Conservation (phyloP, 23 tunicate genomes). For the Styela clava region DNA sequence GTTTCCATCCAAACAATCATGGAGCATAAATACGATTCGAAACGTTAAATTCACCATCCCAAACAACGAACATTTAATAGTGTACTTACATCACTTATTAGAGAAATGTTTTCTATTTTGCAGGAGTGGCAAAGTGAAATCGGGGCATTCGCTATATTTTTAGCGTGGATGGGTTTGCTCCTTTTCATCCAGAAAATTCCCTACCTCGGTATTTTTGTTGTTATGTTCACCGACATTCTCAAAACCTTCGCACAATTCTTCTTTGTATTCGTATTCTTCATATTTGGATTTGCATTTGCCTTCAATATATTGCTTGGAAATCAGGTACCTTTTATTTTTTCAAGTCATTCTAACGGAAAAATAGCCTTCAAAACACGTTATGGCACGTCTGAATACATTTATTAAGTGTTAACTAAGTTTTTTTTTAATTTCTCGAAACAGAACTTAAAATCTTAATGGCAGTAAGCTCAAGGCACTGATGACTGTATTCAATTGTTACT, state of each 20-base stretch:
- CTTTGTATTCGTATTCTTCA: conserved; percentile 84
- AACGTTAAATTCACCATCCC: no score
- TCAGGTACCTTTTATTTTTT: conserved; percentile 40
- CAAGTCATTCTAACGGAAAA: not conserved
- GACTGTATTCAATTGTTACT: no score
- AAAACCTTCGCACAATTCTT: conserved; percentile 91
- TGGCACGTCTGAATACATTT: no score
- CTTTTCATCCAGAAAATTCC: conserved; percentile 97
- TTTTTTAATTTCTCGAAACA: no score
- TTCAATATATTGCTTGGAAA: conserved; percentile 88
- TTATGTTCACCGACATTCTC: conserved; percentile 95
- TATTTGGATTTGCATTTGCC: conserved; percentile 94
- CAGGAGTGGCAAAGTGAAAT: conserved; percentile 97
- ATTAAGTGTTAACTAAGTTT: no score
- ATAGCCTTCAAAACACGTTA: no score
- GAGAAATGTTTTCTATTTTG: not conserved
- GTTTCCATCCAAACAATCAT: no score
- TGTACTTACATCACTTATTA: no score
- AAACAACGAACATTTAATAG: no score
- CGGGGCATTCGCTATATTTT: conserved; percentile 92
- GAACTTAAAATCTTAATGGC: no score
- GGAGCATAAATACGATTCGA: no score
- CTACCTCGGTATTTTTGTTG: conserved; percentile 84
- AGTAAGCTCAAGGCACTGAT: no score
- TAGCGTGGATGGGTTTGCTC: conserved; percentile 95